A percentile compares a stretch with the other conserved stretches of the same genome.
phyloP scores from a whole-genome alignment of 2,888 invertebrate genomes.

The Noctua janthina region DNA sequence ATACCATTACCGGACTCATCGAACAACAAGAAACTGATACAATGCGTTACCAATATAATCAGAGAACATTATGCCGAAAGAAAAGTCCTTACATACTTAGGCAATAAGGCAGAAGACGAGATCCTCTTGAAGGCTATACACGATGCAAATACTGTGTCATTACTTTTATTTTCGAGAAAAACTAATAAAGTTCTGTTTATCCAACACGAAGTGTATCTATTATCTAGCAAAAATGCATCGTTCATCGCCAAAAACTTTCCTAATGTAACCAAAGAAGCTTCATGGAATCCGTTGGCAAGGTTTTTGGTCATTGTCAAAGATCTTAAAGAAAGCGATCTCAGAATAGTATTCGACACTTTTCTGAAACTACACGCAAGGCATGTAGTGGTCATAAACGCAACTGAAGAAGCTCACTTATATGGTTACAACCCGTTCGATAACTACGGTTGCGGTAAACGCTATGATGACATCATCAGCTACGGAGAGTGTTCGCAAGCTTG shows the following conservation, averaged over 20 bases:
- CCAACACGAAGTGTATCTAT: conserved; percentile 68
- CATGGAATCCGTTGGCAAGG: conserved; percentile 75
- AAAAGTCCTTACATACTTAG: conserved; percentile 49
- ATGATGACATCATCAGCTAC: conserved; percentile 70
- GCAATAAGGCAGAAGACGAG: conserved; percentile 38
- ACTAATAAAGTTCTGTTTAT: conserved; percentile 3
- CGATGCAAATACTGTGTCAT: conserved; percentile 19
- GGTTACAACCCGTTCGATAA: conserved; percentile 81
- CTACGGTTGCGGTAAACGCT: conserved; percentile 78
- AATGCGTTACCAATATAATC: conserved; percentile 56
- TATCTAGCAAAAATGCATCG: conserved; percentile 59
- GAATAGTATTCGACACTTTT: conserved; percentile 72
- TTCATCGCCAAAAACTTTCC: conserved; percentile 61
- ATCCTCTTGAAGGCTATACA: conserved; percentile 48
- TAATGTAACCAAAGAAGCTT: conserved; percentile 61
- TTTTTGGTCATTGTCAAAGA: conserved; percentile 72
- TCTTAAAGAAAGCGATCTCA: conserved; percentile 59
- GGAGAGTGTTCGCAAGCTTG: conserved; percentile 73
- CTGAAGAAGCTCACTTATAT: conserved; percentile 71
- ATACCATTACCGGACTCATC: conserved; percentile 21
- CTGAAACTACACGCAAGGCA: conserved; percentile 69
- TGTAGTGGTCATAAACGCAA: conserved; percentile 73
- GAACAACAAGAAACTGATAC: conserved; percentile 31
- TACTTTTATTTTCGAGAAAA: conserved; percentile 26
- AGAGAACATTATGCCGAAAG: conserved; percentile 48